Conservation (phyloP, 2,113 vertebrate genomes). For the Origma solitaria region DNA sequence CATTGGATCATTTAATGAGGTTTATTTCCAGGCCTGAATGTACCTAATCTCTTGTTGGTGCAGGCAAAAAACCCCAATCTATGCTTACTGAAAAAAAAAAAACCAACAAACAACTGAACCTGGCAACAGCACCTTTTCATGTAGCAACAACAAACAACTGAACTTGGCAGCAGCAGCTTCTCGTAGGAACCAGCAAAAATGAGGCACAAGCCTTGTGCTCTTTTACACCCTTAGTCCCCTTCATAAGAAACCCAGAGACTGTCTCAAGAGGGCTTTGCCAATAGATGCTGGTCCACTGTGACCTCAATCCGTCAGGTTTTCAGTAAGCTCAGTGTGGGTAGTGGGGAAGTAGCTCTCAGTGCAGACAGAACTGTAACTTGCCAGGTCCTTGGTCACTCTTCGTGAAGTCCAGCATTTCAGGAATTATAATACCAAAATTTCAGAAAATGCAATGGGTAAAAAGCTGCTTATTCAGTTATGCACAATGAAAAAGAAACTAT, state of each 20-base stretch:
- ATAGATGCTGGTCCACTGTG: background rate
- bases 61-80: background rate
- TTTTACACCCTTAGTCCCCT: background rate
- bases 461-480: background rate
- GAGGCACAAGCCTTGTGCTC: background rate
- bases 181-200: background rate
- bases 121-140: slow-evolving; percentile 5
- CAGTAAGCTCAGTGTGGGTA: background rate
- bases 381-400: background rate
- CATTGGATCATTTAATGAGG: background rate
- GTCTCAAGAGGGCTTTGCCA: background rate
- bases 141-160: background rate
- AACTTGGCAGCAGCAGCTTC: slow-evolving; percentile 16
- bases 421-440: background rate
- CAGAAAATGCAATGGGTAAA: background rate
- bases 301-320: background rate
- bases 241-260: background rate
- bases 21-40: background rate
- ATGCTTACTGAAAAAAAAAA: background rate
- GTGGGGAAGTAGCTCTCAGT: background rate
- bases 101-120: background rate
- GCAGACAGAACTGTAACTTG: background rate
- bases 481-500: background rate
- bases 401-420: background rate
- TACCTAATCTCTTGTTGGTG: background rate